These are phyloP conservation scores for Amphilophus citrinellus DNA, from an alignment of 2,113 vertebrate species.

Conservation along the genomic window DNA sequence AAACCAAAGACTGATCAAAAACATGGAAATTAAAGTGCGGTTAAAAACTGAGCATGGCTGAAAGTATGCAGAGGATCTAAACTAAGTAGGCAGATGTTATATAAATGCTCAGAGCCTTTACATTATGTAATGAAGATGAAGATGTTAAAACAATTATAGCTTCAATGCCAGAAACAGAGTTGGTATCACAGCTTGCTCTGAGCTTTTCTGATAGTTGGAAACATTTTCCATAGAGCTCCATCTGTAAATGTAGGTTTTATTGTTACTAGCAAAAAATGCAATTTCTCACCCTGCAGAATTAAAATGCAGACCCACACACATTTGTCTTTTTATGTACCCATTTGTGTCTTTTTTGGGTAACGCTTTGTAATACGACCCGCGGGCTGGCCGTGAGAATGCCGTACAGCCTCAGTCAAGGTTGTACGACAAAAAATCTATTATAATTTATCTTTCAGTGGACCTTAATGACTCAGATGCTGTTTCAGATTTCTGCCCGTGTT, in stretches of 20 bases:
- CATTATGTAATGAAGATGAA: background rate
- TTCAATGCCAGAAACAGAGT: background rate
- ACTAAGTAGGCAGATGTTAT: background rate
- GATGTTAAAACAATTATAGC: background rate
- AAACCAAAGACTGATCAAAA: background rate
- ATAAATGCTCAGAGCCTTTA: background rate
- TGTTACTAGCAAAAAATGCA: too few relatives aligned
- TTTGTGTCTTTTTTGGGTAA: too few relatives aligned
- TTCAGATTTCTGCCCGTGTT: too few relatives aligned
- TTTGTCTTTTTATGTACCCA: too few relatives aligned
- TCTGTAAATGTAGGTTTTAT: background rate
- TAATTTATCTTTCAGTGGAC: too few relatives aligned
- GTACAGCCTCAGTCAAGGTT: too few relatives aligned
- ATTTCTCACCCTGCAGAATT: too few relatives aligned
- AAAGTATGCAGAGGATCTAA: background rate
- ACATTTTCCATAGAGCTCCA: background rate
- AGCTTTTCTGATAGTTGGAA: background rate
- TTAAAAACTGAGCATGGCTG: background rate
- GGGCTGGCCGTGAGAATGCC: too few relatives aligned
- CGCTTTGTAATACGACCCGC: too few relatives aligned
- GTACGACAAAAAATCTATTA: too few relatives aligned
- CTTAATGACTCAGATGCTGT: too few relatives aligned
- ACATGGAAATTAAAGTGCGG: background rate
- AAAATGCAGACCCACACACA: too few relatives aligned
- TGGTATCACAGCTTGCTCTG: background rate